Evolutionary conservation across 2,888 invertebrate genomes (phyloP), one percentile per base, ranked within the genome.

Genomic region (Polydrusus pterygomalis): DNA sequence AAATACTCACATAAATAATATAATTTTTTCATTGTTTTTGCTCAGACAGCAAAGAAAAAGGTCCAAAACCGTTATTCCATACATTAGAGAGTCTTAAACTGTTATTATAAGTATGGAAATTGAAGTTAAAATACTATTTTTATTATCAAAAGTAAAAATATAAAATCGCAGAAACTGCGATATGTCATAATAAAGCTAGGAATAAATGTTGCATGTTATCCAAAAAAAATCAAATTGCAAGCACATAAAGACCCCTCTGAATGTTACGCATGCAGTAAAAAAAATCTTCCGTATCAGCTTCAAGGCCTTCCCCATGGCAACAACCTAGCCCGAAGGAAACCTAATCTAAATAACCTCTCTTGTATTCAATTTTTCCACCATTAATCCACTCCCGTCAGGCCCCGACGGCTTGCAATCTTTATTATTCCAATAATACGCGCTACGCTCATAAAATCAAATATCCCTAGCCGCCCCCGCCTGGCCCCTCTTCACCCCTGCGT

Each of bases 381-480:
- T 74, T 74, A 74, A 74, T 74, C 64, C 62, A 64, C 38, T 64
- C 34, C 74, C 64, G 74, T 74, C 74, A 70, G 34, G 70, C 64
- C 74, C 70, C 74, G 70, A 69, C 74, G 70, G 74, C 74, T 74
- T 60, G 74, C 64, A 70, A 74, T 74, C 74, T 74, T 70, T 74
- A 74, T 74, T 70, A 74, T 74, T 74, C 74, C 70, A 74, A 74
- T 70, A 74, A 74, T 70, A 74, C 70, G 74, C 74, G 74, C 74
- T 74, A 49, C 58, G 74, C 74, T 74, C 74, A 74, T 74, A 74
- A 74, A 74, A 74, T 74, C 74, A 74, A 74, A 74, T 74, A 74
- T 69, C 68, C 74, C 74, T 63, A 56, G 45, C 73, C 34, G 56
- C 43, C 67, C 25, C 65, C 51, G 34, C 63, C 25, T 40, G 17